Percentiles rank a stretch among this genome's conserved stretches.
Conservation (phyloP, 2,888 invertebrate genomes). For the Dicranocentrus wangi region DNA sequence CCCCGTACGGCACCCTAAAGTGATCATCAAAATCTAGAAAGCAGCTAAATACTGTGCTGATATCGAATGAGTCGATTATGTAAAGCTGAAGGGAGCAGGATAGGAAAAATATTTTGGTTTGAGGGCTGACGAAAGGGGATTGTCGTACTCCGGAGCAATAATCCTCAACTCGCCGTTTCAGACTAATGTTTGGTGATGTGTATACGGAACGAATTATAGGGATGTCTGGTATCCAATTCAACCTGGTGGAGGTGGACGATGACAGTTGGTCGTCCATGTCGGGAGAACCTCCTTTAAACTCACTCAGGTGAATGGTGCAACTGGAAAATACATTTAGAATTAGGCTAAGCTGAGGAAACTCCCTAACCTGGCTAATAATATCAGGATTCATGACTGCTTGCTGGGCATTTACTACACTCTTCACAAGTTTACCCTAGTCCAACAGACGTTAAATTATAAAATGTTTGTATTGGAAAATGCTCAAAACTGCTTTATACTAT, state of each 20-base stretch:
- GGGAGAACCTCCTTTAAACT: neutral
- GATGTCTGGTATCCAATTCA: neutral
- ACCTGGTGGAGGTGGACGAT: too few relatives aligned
- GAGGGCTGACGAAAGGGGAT: neutral
- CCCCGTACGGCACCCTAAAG: too few relatives aligned
- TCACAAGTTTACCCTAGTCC: too few relatives aligned
- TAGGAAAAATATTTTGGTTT: neutral
- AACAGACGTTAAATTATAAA: neutral
- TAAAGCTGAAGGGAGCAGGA: neutral
- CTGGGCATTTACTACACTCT: too few relatives aligned
- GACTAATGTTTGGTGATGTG: too few relatives aligned
- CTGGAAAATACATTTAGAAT: neutral
- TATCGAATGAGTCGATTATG: neutral
- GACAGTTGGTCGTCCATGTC: too few relatives aligned
- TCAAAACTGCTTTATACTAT: too few relatives aligned
- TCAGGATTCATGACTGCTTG: too few relatives aligned
- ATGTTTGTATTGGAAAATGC: neutral
- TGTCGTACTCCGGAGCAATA: neutral
- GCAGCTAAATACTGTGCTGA: too few relatives aligned
- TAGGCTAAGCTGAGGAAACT: neutral
- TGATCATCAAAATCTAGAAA: too few relatives aligned
- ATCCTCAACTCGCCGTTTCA: neutral
- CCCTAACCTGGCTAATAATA: too few relatives aligned
- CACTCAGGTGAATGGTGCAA: neutral
- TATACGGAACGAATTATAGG: neutral